These are phyloP conservation scores for Eupsilia transversa DNA, from an alignment of 2,888 invertebrate species.

Conservation along the genomic window DNA sequence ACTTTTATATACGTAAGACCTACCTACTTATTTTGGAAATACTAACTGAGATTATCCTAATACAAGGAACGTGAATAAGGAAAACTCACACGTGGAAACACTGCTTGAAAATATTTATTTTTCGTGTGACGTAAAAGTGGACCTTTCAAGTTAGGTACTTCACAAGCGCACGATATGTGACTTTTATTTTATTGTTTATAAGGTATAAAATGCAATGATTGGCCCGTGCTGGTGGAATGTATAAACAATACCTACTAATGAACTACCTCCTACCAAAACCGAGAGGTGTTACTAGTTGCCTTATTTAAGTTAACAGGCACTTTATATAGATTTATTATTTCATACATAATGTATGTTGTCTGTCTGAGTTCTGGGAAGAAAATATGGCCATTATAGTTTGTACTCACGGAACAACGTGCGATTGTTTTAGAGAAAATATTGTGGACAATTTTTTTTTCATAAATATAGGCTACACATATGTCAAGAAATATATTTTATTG, in stretches of 20 bases:
- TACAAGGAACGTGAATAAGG: background rate
- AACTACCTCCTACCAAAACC: slow-evolving; percentile 44
- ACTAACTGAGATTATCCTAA: background rate
- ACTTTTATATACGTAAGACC: background rate
- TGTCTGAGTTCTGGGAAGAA: slow-evolving; percentile 41
- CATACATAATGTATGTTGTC: slow-evolving; percentile 62
- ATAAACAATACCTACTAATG: slow-evolving; percentile 22
- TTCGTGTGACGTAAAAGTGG: background rate
- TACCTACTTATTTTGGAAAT: background rate
- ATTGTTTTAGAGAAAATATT: slow-evolving; percentile 21
- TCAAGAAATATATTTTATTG: slow-evolving; percentile 31
- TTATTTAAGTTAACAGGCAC: slow-evolving; percentile 63
- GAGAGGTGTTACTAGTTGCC: slow-evolving; percentile 49
- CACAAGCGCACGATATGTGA: background rate
- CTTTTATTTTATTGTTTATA: background rate
- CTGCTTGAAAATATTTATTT: background rate
- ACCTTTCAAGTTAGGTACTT: background rate
- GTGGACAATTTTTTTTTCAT: slow-evolving; percentile 12
- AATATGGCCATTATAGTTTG: slow-evolving; percentile 58
- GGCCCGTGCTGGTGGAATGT: background rate
- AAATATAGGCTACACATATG: slow-evolving; percentile 7
- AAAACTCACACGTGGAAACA: background rate
- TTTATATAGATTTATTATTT: slow-evolving; percentile 65
- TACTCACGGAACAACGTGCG: slow-evolving; percentile 24
- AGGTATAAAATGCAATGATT: slow-evolving; percentile 3